phyloP scores from a whole-genome alignment of 1,140 invertebrate species.

The Rhagoletis pomonella region DNA sequence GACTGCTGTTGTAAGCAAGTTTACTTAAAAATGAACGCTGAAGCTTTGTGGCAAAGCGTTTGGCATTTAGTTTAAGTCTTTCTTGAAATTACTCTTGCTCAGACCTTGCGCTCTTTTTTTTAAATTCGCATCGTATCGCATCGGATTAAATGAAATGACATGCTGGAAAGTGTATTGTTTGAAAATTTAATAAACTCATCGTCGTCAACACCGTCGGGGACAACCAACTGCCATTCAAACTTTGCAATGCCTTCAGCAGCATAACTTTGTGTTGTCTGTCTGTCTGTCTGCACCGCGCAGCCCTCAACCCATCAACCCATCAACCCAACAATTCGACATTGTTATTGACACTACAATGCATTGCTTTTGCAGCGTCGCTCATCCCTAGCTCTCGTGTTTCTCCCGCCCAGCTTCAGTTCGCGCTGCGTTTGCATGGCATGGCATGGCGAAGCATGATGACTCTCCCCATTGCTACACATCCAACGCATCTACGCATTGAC shows the following conservation, averaged over 20 bases:
- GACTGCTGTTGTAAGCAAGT: not conserved
- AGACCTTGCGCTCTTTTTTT: not conserved
- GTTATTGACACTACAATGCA: constrained; percentile 27
- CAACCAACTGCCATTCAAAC: not conserved
- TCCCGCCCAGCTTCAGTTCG: not conserved
- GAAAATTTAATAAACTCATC: constrained; percentile 46
- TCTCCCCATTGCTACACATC: not conserved
- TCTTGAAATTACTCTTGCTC: too few species aligned
- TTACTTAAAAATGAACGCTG: not conserved
- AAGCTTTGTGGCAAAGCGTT: not conserved
- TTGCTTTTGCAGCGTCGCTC: not conserved
- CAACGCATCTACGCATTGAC: constrained; percentile 28
- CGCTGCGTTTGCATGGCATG: not conserved
- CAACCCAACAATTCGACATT: not conserved
- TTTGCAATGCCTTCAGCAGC: not conserved
- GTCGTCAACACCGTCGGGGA: not conserved
- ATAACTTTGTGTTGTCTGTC: not conserved
- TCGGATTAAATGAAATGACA: not conserved
- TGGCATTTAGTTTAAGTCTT: not conserved
- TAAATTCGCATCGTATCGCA: not conserved
- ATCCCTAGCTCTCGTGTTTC: not conserved
- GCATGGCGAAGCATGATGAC: not conserved
- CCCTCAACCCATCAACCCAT: too few species aligned
- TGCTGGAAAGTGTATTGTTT: not conserved
- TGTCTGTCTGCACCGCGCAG: not conserved